Conservation (phyloP, 2,888 invertebrate genomes). For the Macrophya annulata region DNA sequence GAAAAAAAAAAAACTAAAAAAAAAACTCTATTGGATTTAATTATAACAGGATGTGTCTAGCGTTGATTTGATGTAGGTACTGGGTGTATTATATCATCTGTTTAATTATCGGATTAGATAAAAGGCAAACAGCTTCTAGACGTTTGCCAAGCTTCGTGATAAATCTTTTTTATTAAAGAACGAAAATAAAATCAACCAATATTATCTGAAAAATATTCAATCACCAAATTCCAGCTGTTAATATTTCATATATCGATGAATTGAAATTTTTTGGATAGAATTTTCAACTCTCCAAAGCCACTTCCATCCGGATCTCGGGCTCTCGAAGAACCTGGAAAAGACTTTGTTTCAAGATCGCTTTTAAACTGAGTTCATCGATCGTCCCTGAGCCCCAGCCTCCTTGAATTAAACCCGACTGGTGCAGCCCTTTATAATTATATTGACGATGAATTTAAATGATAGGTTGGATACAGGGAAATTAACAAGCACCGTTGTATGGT, state of each 20-base stretch:
- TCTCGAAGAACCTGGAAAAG: not conserved
- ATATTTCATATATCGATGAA: not conserved
- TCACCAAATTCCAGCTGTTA: not conserved
- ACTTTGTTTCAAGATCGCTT: not conserved
- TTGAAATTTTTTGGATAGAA: not conserved
- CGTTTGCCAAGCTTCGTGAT: not conserved
- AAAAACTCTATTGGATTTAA: not conserved
- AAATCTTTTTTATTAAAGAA: not conserved
- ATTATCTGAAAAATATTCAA: not conserved
- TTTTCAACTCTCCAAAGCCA: not conserved
- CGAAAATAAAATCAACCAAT: not conserved
- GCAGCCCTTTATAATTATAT: conserved; percentile 61
- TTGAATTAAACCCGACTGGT: conserved; percentile 45
- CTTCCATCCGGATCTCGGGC: not conserved
- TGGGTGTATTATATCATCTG: not conserved
- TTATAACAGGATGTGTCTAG: not conserved
- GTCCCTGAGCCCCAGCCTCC: conserved; percentile 61
- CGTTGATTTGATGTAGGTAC: not conserved
- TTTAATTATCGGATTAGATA: not conserved
- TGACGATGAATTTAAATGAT: not conserved
- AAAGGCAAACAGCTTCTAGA: not conserved
- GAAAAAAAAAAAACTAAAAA: no score
- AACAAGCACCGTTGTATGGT: not conserved
- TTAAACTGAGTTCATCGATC: conserved; percentile 60
- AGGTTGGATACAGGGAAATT: not conserved